Base-by-base conservation (phyloP, 1,140 invertebrate genomes). In the Drosophila nigrodunni region DNA sequence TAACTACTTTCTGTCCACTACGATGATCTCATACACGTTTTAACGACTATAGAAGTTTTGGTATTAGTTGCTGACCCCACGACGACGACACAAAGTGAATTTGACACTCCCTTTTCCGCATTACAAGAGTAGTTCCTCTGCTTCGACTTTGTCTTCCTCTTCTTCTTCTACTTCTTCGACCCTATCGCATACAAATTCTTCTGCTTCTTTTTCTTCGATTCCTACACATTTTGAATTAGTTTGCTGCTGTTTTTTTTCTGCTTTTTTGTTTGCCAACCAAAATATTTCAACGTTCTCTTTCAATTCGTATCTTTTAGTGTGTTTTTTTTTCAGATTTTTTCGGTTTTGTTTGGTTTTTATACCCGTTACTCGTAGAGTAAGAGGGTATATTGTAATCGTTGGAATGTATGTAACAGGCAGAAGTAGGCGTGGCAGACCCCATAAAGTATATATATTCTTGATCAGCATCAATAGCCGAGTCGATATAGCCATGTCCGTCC, bases 1-100 rank as follows among this genome's bases (percentile, higher is more conserved):
- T 39, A 39, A 43, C 11, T 43, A 43, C 41, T 43, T 13, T 43
- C 11, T 6, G 13, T 52, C 35, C 35, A 35, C 43, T 49, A 39
- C 57, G 52, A 72, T 72, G 70, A 73, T 73, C 70, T 73, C 70
- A 73, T 66, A 41, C 35, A 54, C 61, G 37, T 41, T 41, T 41
- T 41, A 25, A 43, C 11, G 35, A 21, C 3, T 46, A 0, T 30
- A 30, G 1, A 50, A 8, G 52, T 35, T 18, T 11, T 54, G 25
- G 30, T 54, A 67, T 73, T 67, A 52, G n/a, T n/a, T 13, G 13
- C 6, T 43, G 41, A 43, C 41, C n/a, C 41, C 6, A 43, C 39
- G 10, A 1, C 39, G 9, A 10, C n/a, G 41, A 7, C 41, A 43
- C n/a, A 13, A 30, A 30, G 25, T 30, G 41, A 30, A 39, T 39